Evolutionary conservation across 2,888 invertebrate genomes (phyloP).

Genomic region (Papilio demoleus): DNA sequence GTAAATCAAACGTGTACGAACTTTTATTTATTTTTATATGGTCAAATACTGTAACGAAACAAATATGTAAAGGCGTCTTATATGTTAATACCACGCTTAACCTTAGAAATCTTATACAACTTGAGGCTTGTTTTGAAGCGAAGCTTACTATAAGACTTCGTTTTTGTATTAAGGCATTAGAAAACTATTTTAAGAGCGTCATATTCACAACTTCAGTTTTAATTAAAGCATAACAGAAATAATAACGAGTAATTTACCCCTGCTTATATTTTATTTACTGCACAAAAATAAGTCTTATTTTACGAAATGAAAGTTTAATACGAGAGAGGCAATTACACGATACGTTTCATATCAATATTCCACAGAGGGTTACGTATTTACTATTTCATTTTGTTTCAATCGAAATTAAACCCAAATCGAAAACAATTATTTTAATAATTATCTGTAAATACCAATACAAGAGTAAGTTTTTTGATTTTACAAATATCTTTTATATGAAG

Average conservation of each 20-base stretch:
- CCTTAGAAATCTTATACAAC: too few relatives aligned
- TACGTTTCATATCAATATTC: not conserved
- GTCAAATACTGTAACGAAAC: too few relatives aligned
- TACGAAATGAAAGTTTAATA: not conserved
- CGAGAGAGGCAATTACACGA: not conserved
- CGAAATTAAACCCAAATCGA: not conserved
- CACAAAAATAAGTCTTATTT: not conserved
- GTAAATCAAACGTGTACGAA: not conserved
- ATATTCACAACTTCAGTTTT: too few relatives aligned
- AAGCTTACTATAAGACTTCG: too few relatives aligned
- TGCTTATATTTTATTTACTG: not conserved
- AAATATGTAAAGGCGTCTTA: too few relatives aligned
- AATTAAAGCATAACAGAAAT: not conserved
- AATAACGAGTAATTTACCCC: not conserved
- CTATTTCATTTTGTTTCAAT: not conserved
- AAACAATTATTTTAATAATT: slow-evolving; percentile 2
- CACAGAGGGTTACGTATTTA: not conserved
- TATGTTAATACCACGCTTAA: too few relatives aligned
- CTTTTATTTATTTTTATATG: not conserved
- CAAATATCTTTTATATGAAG: too few relatives aligned
- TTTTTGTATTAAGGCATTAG: too few relatives aligned
- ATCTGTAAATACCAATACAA: not conserved
- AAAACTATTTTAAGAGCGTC: too few relatives aligned
- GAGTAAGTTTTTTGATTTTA: too few relatives aligned
- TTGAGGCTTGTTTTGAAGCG: too few relatives aligned